A percentile compares a stretch with the other conserved stretches of the same genome.
Conservation (phyloP, 2,113 vertebrate genomes). For the Poicephalus gulielmi region DNA sequence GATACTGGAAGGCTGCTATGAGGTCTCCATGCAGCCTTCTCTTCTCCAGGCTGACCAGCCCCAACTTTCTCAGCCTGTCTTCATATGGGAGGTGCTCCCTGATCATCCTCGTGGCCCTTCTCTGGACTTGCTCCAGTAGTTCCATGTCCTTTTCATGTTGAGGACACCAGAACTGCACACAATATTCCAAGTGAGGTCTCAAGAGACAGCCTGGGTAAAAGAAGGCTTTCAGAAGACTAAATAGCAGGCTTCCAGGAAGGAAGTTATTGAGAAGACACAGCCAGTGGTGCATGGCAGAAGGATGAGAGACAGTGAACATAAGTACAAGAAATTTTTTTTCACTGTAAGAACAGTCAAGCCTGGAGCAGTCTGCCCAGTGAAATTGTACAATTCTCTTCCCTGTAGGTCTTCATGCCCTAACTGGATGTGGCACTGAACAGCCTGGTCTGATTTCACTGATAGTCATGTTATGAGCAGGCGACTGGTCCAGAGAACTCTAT, state of each 20-base stretch:
- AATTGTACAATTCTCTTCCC: background rate
- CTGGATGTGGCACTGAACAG: background rate
- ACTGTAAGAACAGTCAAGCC: background rate
- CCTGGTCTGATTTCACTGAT: background rate
- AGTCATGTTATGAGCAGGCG: background rate
- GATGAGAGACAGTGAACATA: background rate
- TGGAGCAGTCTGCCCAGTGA: background rate
- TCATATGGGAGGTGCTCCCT: too few relatives aligned
- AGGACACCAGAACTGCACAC: too few relatives aligned
- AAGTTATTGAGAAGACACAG: background rate
- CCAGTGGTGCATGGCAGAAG: background rate
- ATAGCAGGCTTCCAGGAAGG: background rate
- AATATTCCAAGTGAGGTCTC: too few relatives aligned
- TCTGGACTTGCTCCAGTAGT: too few relatives aligned
- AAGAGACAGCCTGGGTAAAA: background rate
- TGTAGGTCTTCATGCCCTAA: background rate
- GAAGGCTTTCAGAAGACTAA: background rate
- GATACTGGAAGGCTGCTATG: too few relatives aligned
- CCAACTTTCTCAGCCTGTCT: too few relatives aligned
- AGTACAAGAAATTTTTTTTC: background rate
- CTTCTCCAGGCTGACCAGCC: too few relatives aligned
- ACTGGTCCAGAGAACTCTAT: background rate
- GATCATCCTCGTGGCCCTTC: too few relatives aligned
- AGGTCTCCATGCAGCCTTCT: too few relatives aligned
- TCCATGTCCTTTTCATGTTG: too few relatives aligned